Base-by-base conservation (phyloP, 1,140 invertebrate genomes). In the silkworm (Bombyx mori) region DNA sequence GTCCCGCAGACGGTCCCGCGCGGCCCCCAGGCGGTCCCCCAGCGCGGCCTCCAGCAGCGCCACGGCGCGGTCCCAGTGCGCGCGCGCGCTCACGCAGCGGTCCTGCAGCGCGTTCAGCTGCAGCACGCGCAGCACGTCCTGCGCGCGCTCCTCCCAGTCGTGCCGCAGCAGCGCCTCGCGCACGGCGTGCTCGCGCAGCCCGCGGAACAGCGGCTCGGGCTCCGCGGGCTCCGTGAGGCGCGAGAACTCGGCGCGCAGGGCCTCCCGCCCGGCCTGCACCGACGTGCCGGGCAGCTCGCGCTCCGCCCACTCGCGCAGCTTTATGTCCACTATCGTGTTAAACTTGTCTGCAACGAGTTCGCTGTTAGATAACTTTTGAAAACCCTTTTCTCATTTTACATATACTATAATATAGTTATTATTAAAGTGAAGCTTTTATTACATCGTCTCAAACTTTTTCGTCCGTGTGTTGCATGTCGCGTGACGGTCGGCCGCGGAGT, bases 311-410 rank as follows among this genome's bases (percentile, higher is more conserved):
- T 99, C 95, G 65, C 96, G 94, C 9, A 99, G 85, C 79, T 97
- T 97, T 60, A 99, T 99, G 83, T 99, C 98, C 10, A 99, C 95
- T 48, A 94, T 92, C 7, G 98, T 99, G 79, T 99, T 99, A 81
- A 99, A 99, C 22, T 94, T 96, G 71, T 95, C 96, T 93, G 73
- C 1, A 6, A 44, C 2, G 2, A 35, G 26, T 35, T 35, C 26
- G 2, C 2, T 35, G 2, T 35, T 35, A 35, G 2, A 35, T 35
- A 35, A 35, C 48, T 35, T 48, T 48, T 48, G 47, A n/a, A 48
- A 18, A 18, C 12, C 12, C 12, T 18, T 18, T 18, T 18, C 12
- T 18, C 12, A 18, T 18, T 18, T 18, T 18, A 18, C 12, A 18
- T 18, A 18, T 18, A 18, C 12, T 18, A 18, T 18, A 18, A 1